phyloP scores from a whole-genome alignment of 2,113 vertebrate genomes.

The Triplophysa dalaica region DNA sequence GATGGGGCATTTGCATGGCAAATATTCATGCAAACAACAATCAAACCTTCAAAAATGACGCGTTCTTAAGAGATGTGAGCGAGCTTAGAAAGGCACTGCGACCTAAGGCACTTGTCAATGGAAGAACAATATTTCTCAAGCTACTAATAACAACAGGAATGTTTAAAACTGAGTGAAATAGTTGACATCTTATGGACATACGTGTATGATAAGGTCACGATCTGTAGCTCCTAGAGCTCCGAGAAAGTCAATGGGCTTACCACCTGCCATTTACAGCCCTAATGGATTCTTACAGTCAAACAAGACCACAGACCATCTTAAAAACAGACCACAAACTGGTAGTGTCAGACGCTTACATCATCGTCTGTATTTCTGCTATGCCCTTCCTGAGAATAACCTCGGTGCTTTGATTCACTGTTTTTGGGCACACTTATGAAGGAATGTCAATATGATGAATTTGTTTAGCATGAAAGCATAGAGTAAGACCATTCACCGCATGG shows the following conservation, averaged over 20 bases:
- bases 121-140: conserved; percentile 22
- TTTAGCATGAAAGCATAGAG: background rate
- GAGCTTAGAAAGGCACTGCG: background rate
- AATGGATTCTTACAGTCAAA: background rate
- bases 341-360: background rate
- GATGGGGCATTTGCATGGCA: conserved; percentile 46
- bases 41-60: conserved; percentile 23
- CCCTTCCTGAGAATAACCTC: conserved; percentile 10
- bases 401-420: background rate
- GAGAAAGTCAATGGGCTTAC: background rate
- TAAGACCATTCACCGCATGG: conserved; percentile 16
- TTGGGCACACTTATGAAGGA: background rate
- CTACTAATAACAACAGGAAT: background rate
- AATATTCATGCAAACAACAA: conserved; percentile 52
- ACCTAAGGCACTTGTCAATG: conserved; percentile 34
- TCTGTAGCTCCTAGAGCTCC: background rate
- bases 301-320: background rate
- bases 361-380: background rate
- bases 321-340: background rate
- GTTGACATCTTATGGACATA: background rate
- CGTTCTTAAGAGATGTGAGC: background rate
- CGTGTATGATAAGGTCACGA: background rate
- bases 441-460: conserved; percentile 9
- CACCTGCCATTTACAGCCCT: background rate
- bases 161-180: conserved; percentile 22